A percentile compares a stretch with the other conserved stretches of the same genome.
Conservation (phyloP, 2,113 vertebrate genomes). For the Oryzias javanicus region DNA sequence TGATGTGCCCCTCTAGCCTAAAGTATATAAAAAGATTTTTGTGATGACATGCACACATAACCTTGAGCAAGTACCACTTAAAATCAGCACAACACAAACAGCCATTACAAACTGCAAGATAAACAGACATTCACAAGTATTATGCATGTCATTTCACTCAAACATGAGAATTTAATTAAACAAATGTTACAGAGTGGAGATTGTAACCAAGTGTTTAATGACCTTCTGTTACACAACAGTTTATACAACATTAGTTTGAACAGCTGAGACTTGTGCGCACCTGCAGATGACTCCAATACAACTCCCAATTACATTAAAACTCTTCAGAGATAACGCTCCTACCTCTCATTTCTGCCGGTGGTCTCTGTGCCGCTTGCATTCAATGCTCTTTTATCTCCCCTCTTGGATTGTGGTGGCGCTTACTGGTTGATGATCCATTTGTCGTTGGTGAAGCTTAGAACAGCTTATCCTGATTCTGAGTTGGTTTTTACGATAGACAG, state of each 20-base stretch:
- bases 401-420: constrained; percentile 34
- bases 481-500: constrained; percentile 15
- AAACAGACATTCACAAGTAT: neutral
- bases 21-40: constrained; percentile 39
- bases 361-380: constrained; percentile 47
- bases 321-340: constrained; percentile 30
- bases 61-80: constrained; percentile 16
- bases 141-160: neutral
- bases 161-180: neutral
- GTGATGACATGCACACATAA: constrained; percentile 29
- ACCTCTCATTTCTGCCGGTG: constrained; percentile 76
- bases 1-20: constrained; percentile 48
- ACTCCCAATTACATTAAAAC: constrained; percentile 4
- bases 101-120: neutral
- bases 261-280: constrained; percentile 13
- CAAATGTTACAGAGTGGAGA: neutral
- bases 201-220: neutral
- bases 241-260: constrained; percentile 22
- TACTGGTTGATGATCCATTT: constrained; percentile 57
- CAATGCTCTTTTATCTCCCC: constrained; percentile 44
- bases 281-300: neutral
- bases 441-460: constrained; percentile 33
- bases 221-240: constrained; percentile 37
- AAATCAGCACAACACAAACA: constrained; percentile 3
- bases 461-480: constrained; percentile 25